Evolutionary conservation across 2,888 invertebrate genomes (phyloP).

Genomic region (Idaea biselata): DNA sequence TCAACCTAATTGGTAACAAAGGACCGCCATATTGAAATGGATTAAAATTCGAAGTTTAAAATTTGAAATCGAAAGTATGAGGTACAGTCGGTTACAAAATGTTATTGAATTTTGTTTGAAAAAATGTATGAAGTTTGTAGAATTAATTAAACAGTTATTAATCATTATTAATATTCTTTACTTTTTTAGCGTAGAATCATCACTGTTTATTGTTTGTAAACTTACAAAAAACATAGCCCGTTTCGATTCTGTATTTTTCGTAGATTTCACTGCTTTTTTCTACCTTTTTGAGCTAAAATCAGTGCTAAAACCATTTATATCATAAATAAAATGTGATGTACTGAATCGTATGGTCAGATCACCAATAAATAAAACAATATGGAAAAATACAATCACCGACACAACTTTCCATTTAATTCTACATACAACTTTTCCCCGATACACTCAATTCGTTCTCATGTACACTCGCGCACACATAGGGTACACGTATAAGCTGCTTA

Average conservation of each 20-base stretch:
- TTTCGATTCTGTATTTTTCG: too few species aligned
- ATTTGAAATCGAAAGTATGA: slow-evolving; percentile 37
- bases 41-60: slow-evolving; percentile 44
- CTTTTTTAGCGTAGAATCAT: too few species aligned
- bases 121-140: too few species aligned
- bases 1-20: slow-evolving; percentile 62
- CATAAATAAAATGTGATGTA: too few species aligned
- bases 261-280: too few species aligned
- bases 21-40: slow-evolving; percentile 51
- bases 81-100: slow-evolving; percentile 25
- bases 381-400: neutral
- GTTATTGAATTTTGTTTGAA: neutral
- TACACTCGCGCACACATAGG: slow-evolving; percentile 62
- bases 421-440: slow-evolving; percentile 4
- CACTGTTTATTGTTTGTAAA: too few species aligned
- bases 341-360: too few species aligned
- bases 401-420: neutral
- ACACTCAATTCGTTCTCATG: slow-evolving; percentile 34
- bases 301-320: too few species aligned
- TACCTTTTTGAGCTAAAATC: too few species aligned
- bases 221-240: too few species aligned
- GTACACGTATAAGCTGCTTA: slow-evolving; percentile 76
- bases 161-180: too few species aligned
- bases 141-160: too few species aligned
- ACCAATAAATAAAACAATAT: neutral